Evolutionary conservation across 1,140 invertebrate genomes (phyloP).

Genomic region (Semibalanus balanoides): DNA sequence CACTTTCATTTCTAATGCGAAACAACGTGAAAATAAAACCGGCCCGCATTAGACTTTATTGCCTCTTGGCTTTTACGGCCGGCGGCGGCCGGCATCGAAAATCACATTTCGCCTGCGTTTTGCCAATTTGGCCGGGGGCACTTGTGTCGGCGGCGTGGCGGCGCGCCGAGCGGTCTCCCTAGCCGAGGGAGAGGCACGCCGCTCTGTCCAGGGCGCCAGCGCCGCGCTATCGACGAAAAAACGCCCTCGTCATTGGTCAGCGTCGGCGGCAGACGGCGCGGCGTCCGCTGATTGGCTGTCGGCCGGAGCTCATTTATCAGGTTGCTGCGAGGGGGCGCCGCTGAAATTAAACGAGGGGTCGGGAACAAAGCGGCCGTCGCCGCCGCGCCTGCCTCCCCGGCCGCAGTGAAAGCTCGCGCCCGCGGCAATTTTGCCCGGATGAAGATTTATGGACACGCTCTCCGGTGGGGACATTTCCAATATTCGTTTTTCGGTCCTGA

Average conservation of each 20-base stretch:
- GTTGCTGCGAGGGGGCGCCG: neutral
- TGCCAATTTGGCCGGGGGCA: neutral
- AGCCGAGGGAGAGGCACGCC: too few relatives aligned
- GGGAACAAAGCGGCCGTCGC: neutral
- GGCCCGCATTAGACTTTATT: neutral
- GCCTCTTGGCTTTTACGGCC: constrained; percentile 1
- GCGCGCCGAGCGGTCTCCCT: neutral
- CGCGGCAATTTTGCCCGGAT: neutral
- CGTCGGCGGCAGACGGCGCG: too few relatives aligned
- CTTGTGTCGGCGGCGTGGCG: neutral
- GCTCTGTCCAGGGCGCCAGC: neutral
- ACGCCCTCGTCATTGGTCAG: neutral
- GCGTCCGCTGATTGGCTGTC: neutral
- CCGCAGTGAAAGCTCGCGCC: neutral
- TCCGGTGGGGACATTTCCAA: constrained; percentile 1
- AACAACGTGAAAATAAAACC: constrained; percentile 2
- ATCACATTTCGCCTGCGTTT: neutral
- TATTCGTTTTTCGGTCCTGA: neutral
- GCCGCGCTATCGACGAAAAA: neutral
- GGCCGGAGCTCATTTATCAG: neutral
- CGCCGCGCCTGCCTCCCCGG: neutral
- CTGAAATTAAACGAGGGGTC: neutral
- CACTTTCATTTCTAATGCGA: neutral
- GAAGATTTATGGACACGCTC: neutral
- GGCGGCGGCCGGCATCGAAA: neutral